Percentiles rank a stretch among this genome's conserved stretches.
Conservation (phyloP, 64 coral and sea anemone genomes). For the Montipora cactus region DNA sequence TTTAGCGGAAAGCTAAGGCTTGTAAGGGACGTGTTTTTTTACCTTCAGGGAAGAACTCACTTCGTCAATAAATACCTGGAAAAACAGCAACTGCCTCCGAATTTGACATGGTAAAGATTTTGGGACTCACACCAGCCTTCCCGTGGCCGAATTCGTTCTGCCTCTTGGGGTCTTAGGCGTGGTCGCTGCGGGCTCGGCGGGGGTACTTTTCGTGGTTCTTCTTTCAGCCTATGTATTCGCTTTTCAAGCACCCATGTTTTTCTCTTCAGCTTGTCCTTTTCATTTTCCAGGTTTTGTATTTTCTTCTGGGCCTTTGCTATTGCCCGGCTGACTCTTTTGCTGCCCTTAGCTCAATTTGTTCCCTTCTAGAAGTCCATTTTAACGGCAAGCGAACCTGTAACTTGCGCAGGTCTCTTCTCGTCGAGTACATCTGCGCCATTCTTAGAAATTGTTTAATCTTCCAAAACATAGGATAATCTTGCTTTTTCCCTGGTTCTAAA, state of each 20-base stretch:
- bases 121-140: not conserved
- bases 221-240: conserved; percentile 23
- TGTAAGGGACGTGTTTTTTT: not conserved
- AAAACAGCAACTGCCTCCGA: not conserved
- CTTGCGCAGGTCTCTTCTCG: too few species aligned
- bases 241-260: conserved; percentile 56
- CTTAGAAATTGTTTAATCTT: too few species aligned
- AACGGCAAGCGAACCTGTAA: not conserved
- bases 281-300: conserved; percentile 44
- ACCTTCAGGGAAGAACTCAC: conserved; percentile 2
- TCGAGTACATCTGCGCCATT: too few species aligned
- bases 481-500: too few species aligned
- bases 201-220: not conserved
- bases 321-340: conserved; percentile 27
- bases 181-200: not conserved
- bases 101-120: not conserved
- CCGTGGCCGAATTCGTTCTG: not conserved
- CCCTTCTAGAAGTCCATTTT: conserved; percentile 14
- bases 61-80: not conserved
- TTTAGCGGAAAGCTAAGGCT: too few species aligned
- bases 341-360: not conserved
- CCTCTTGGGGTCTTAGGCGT: conserved; percentile 21
- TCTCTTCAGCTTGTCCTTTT: conserved; percentile 17
- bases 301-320: conserved; percentile 40
- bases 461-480: too few species aligned